A percentile compares a stretch with the other conserved stretches of the same genome.
Conservation (phyloP, 1,140 invertebrate species). For the Eueides isabella region DNA sequence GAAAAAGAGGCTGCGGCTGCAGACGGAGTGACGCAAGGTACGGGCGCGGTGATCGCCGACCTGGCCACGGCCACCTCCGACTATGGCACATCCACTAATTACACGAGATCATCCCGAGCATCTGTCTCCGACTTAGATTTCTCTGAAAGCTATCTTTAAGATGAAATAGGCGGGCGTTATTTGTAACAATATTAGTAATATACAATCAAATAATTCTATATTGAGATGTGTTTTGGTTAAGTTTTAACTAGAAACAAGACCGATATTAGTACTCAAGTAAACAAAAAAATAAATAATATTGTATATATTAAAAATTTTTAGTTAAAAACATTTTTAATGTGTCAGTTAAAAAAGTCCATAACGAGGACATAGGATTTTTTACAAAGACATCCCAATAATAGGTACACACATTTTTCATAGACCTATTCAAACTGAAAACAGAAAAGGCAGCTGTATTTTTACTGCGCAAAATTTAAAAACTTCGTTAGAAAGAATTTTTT, state of each 20-base stretch:
- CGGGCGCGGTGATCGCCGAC: constrained; percentile 84
- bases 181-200: background rate
- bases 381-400: background rate
- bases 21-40: constrained; percentile 78
- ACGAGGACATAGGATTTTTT: no score
- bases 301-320: background rate
- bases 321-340: no score
- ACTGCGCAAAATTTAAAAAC: background rate
- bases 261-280: no score
- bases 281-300: no score
- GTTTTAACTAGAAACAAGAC: no score
- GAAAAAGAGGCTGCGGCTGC: constrained; percentile 86
- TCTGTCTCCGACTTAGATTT: constrained; percentile 93
- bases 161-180: constrained; percentile 20
- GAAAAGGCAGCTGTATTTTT: background rate
- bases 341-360: no score
- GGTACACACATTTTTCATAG: background rate
- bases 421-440: background rate
- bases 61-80: constrained; percentile 89
- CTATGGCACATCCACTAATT: constrained; percentile 85
- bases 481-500: background rate
- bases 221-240: no score
- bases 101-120: constrained; percentile 89
- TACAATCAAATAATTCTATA: no score
- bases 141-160: constrained; percentile 88